Evolutionary conservation across 2,888 invertebrate species (phyloP).

Genomic region (Cataglyphis albicans): DNA sequence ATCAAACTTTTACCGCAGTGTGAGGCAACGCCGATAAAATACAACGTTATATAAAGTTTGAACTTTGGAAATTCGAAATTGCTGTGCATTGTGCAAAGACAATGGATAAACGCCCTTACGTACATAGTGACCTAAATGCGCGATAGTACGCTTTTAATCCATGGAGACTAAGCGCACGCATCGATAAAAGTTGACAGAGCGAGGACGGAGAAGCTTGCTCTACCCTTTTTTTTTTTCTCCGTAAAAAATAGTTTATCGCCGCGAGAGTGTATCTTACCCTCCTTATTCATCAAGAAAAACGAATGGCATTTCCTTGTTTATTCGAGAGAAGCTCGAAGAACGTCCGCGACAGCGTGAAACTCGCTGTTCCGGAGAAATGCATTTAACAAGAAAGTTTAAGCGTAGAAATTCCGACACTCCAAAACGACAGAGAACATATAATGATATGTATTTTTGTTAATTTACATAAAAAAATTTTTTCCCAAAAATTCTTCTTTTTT

Average conservation of each 20-base stretch:
- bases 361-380: slow-evolving; percentile 15
- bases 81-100: slow-evolving; percentile 58
- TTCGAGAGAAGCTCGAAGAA: slow-evolving; percentile 34
- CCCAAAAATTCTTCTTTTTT: not conserved
- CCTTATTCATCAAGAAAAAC: slow-evolving; percentile 10
- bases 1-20: not conserved
- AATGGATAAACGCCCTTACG: slow-evolving; percentile 47
- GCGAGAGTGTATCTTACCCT: slow-evolving; percentile 14
- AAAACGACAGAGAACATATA: not conserved
- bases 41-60: not conserved
- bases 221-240: slow-evolving; percentile 1
- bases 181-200: slow-evolving; percentile 60
- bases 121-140: slow-evolving; percentile 66
- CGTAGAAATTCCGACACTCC: not conserved
- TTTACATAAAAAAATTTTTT: not conserved
- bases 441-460: not conserved
- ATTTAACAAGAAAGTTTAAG: slow-evolving; percentile 28
- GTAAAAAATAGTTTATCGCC: slow-evolving; percentile 17
- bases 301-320: slow-evolving; percentile 24
- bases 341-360: not conserved
- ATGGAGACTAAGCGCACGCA: slow-evolving; percentile 60
- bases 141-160: slow-evolving; percentile 68
- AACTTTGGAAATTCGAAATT: slow-evolving; percentile 27
- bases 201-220: slow-evolving; percentile 12
- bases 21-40: not conserved